A percentile compares a stretch with the other conserved stretches of the same genome.
phyloP scores from a whole-genome alignment of 2,113 vertebrate genomes.

The Sorex araneus region DNA sequence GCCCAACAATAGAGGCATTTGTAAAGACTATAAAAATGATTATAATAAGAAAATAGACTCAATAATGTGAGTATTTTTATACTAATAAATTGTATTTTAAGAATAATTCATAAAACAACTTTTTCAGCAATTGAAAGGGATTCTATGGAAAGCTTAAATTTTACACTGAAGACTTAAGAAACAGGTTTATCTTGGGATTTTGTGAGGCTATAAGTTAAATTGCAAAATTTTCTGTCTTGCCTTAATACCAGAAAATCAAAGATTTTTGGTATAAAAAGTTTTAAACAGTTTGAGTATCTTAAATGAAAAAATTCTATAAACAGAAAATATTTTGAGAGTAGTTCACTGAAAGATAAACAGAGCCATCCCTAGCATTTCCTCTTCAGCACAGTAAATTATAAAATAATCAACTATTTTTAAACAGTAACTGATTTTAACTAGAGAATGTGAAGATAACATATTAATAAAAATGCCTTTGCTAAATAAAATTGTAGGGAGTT shows the following conservation, averaged over 20 bases:
- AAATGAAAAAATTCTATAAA: slow-evolving; percentile 34
- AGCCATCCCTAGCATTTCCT: not conserved
- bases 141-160: not conserved
- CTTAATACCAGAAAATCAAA: not conserved
- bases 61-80: not conserved
- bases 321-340: slow-evolving; percentile 26
- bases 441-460: not conserved
- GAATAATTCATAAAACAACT: not conserved
- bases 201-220: slow-evolving; percentile 30
- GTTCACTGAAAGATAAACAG: not conserved
- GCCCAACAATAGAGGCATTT: not conserved
- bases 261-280: not conserved
- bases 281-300: slow-evolving; percentile 28
- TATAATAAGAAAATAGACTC: not conserved
- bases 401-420: slow-evolving; percentile 24
- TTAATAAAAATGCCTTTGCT: not conserved
- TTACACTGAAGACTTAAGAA: not conserved
- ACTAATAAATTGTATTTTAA: not conserved
- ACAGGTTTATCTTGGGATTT: not conserved
- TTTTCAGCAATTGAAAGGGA: not conserved
- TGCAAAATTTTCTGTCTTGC: not conserved
- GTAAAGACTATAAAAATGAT: not conserved
- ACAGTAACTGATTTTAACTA: slow-evolving; percentile 39
- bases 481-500: slow-evolving; percentile 11
- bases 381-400: not conserved